Evolutionary conservation across 2,113 vertebrate genomes (phyloP).

Genomic region (Myanophis thanlyinensis): DNA sequence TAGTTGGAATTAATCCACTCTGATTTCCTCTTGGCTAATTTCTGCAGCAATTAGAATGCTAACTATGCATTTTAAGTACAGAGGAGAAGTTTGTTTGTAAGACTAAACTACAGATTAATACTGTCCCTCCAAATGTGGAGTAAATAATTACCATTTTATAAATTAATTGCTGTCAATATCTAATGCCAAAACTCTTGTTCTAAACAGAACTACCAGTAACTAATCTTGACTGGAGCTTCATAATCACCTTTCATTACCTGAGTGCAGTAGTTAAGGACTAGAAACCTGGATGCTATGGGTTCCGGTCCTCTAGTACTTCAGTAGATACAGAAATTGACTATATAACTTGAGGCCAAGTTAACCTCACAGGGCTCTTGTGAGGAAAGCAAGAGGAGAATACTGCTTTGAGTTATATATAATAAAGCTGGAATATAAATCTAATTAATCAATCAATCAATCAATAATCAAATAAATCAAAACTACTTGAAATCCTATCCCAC

Average conservation of each 20-base stretch:
- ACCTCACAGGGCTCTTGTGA: not conserved
- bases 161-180: not conserved
- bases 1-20: conserved; percentile 16
- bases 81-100: not conserved
- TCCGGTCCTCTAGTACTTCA: not conserved
- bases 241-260: not conserved
- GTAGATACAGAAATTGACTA: not conserved
- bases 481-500: not conserved
- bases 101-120: not conserved
- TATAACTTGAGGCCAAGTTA: not conserved
- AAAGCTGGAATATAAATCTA: not conserved
- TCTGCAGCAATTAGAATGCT: conserved; percentile 12
- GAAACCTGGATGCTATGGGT: not conserved
- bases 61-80: not conserved
- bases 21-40: conserved; percentile 39
- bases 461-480: too few relatives aligned
- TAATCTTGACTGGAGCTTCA: not conserved
- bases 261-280: not conserved
- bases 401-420: not conserved
- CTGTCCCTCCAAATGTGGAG: not conserved
- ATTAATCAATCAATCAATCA: not conserved
- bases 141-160: not conserved
- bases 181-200: not conserved
- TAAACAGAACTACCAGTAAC: not conserved
- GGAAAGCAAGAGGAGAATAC: not conserved